Base-by-base conservation (phyloP, 2,888 invertebrate genomes). In the Cyclophora albipunctata region DNA sequence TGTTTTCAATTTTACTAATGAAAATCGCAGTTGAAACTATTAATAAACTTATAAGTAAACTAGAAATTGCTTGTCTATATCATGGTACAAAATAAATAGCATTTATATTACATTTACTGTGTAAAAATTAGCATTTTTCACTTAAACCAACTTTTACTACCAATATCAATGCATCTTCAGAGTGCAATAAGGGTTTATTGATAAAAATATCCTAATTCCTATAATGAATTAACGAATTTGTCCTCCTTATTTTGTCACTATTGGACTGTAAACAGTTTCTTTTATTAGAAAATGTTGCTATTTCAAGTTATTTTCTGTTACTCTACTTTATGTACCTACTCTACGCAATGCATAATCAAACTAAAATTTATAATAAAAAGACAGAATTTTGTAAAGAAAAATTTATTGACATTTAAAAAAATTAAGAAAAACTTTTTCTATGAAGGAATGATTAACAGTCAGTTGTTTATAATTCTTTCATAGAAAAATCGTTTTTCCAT, bases 401-500 rank as follows among this genome's bases (percentile, higher is more conserved):
- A 41, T 41, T 41, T 41, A 41, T 41, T 41, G 41, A 41, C 41
- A 41, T 41, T 41, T 41, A n/a, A n/a, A n/a, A n/a, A n/a, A n/a
- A n/a, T 41, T 41, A 41, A 41, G 7, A 41, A 41, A 41, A 41
- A 41, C 41, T 41, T 41, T 41, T 41, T 41, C 41, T 41, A 41
- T 41, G 41, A 2, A 41, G 41, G 45, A 34, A 45, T 34, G 34
- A 34, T 34, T 45, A 45, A 34, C 45, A 45, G 34, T 45, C 35
- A 45, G 34, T 34, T 35, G 35, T 45, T 45, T 45, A 49, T n/a
- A 41, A 49, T 49, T 3, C 37, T 37, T 40, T 45, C 41, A 49
- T 45, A 45, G 45, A 45, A 45, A 45, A 45, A 49, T 34, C 42
- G 45, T 40, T 49, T 45, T 45, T 49, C 49, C 34, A 45, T 42